Conservation (phyloP, 2,888 invertebrate genomes). For the Orchestes rusci region DNA sequence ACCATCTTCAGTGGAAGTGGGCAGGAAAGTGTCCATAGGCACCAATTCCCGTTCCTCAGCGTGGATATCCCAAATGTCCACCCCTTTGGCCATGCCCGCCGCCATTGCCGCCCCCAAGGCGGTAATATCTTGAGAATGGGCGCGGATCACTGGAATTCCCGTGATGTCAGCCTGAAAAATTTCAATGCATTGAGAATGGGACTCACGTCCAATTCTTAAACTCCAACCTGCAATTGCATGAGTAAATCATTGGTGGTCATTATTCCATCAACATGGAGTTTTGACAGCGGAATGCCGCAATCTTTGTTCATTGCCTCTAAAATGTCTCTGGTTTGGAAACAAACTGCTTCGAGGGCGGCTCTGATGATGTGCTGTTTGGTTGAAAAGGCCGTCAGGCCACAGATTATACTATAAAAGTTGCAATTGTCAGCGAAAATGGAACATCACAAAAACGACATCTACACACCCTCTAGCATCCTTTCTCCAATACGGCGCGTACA, state of each 20-base stretch:
- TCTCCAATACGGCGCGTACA: slow-evolving; percentile 98
- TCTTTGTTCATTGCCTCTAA: slow-evolving; percentile 92
- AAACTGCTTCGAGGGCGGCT: slow-evolving; percentile 91
- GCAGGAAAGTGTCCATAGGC: slow-evolving; percentile 69
- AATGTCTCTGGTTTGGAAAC: slow-evolving; percentile 93
- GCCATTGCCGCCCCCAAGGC: slow-evolving; percentile 91
- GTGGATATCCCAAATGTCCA: slow-evolving; percentile 62
- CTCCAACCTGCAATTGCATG: slow-evolving; percentile 76
- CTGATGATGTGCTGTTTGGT: slow-evolving; percentile 89
- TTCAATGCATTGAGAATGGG: not conserved
- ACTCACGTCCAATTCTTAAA: no score
- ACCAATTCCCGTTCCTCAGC: slow-evolving; percentile 53
- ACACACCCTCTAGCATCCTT: slow-evolving; percentile 87
- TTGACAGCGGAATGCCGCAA: slow-evolving; percentile 74
- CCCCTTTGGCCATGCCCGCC: slow-evolving; percentile 65
- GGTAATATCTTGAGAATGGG: slow-evolving; percentile 82
- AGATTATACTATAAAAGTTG: slow-evolving; percentile 57
- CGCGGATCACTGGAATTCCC: slow-evolving; percentile 85
- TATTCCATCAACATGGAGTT: slow-evolving; percentile 88
- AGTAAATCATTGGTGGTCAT: slow-evolving; percentile 85
- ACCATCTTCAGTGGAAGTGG: slow-evolving; percentile 74
- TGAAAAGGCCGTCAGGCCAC: slow-evolving; percentile 89
- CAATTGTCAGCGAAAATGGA: no score
- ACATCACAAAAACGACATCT: slow-evolving; percentile 16
- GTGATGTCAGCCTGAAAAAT: slow-evolving; percentile 67